A percentile compares a stretch with the other conserved stretches of the same genome.
Evolutionary conservation across 2,797 vertebrate species (phyloP).

Genomic region (Protosalanx chinensis): DNA sequence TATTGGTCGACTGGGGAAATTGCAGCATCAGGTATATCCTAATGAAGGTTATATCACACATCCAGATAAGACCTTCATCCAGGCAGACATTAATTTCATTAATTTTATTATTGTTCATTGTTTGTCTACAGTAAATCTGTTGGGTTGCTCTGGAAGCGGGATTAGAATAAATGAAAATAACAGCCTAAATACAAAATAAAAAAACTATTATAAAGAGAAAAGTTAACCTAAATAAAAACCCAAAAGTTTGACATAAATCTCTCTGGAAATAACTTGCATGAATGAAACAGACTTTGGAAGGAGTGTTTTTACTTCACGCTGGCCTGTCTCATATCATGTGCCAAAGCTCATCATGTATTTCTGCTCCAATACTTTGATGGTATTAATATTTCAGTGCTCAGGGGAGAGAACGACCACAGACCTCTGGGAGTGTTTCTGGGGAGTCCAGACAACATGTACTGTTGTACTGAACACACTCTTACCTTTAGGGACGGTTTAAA

Average conservation of each 20-base stretch:
- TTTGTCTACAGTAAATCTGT: background rate
- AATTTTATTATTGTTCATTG: too few species aligned
- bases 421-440: slow-evolving; percentile 2
- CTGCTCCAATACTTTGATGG: slow-evolving; percentile 15
- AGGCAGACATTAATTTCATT: slow-evolving; percentile 35
- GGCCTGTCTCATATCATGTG: slow-evolving; percentile 9
- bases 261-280: background rate
- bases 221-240: background rate
- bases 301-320: background rate
- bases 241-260: background rate
- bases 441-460: background rate
- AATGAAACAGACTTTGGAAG: background rate
- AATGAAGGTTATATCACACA: too few species aligned
- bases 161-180: background rate
- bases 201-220: background rate
- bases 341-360: slow-evolving; percentile 18
- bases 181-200: background rate
- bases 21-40: too few species aligned
- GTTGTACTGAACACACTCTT: background rate
- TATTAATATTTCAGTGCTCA: slow-evolving; percentile 22
- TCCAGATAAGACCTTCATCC: too few species aligned
- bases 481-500: background rate
- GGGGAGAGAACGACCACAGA: slow-evolving; percentile 3
- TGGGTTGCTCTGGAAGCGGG: background rate
- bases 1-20: too few species aligned